Base-by-base conservation (phyloP, 2,113 vertebrate genomes). In the Eonycteris spelaea region DNA sequence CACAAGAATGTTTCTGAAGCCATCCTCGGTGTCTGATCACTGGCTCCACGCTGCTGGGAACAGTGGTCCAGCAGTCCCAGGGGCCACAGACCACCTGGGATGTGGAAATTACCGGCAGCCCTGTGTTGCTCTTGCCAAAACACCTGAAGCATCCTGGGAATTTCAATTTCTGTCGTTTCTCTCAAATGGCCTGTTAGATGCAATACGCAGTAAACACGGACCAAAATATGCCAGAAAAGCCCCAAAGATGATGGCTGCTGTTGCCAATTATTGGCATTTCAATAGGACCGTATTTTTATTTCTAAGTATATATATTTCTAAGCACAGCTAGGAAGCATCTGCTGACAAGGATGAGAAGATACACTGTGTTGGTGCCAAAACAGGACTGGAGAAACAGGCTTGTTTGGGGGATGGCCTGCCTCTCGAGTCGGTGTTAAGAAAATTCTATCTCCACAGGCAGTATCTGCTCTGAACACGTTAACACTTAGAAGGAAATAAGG, bases 1-100 rank as follows among this genome's bases (percentile, higher is more conserved):
- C 74, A 77, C 65, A 74, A 67, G 77, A 94, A 18, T 74, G 61
- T 95, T 97, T 96, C 92, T 96, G 53, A 91, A 95, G 90, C 43
- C 40, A 51, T 16, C 19, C 3, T 61, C 9, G 19, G 24, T 63
- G 28, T 83, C 35, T 86, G 90, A 90, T 90, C 85, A 6, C 53
- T 55, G 77, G 43, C 15, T 86, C 90, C 5, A 1, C 78, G 89
- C 82, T 80, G 6, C 48, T 91, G 96, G 80, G 77, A 96, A 57
- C 77, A 43, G 93, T 59, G 89, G 33, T 9, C 21, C 28, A 26
- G 68, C 91, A 43, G 7, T 90, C 78, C 65, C 40, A 86, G 78
- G 63, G 30, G 95, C 80, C 67, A 97, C 48, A 51, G 96, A 55
- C 78, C 89, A 92, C 57, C 2, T 0, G 21, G 30, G 75, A 5